Base-by-base conservation (phyloP, 2,797 vertebrate genomes). In the Thalassophryne amazonica region DNA sequence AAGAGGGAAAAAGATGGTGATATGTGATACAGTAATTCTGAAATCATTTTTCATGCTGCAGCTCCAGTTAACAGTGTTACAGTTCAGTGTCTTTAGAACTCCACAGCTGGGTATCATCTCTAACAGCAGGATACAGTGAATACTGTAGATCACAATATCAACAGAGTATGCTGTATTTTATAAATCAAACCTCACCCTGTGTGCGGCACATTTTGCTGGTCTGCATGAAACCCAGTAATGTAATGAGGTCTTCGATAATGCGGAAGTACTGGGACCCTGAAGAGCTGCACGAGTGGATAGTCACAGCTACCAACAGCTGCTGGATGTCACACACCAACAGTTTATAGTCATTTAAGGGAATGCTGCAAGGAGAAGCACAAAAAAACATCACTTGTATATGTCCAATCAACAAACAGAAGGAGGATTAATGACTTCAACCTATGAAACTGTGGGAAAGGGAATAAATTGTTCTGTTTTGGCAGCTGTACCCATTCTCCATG, bases 201-300 rank as follows among this genome's bases (percentile, higher is more conserved):
- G 95, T 98, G 76, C 87, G 94, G 48, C 86, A 79, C 77, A 94
- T 94, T 91, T 93, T 95, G 90, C 94, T 97, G 31, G 91, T 95
- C 81, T 96, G 94, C 88, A 99, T 93, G 86, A 94, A 93, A 64
- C 96, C 96, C 66, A 99, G 90, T 61, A 99, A 86, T 17, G 96
- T 93, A 81, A 98, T 93, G 63, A 99, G 94, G 80, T 99, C 97
- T 85, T 99, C 97, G 56, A 99, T 94, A 84, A 99, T 97, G 81
- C 95, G 93, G 81, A 99, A 98, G 84, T 99, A 99, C n/a, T 98
- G 97, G 57, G 93, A 91, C 64, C 97, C 97, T 2, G 96, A 97
- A 34, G 94, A 97, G 86, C 95, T 98, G 88, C 97, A 98, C 68
- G 97, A 95, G 78, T 99, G 97, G 83, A 99, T 94, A 27, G 96